Percentiles rank a stretch among this genome's conserved stretches.
These are phyloP conservation scores for Mellilla xanthometata DNA, from an alignment of 2,888 invertebrate genomes.

Conservation along the genomic window DNA sequence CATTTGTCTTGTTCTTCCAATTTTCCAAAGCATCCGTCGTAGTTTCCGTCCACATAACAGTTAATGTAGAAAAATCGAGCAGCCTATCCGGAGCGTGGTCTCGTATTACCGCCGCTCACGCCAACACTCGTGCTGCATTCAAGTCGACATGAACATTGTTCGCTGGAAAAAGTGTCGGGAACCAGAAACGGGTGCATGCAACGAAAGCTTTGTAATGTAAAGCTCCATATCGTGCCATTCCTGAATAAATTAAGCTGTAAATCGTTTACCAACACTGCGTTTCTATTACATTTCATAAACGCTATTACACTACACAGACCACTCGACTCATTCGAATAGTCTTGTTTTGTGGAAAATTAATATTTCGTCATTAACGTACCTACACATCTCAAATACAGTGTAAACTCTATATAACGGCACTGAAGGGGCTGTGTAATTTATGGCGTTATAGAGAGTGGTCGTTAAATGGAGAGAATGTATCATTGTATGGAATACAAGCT, in stretches of 20 bases:
- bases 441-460: no score
- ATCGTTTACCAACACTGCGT: background rate
- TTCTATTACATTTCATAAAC: background rate
- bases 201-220: slow-evolving; percentile 1
- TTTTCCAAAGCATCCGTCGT: no score
- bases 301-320: background rate
- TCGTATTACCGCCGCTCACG: slow-evolving; percentile 4
- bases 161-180: slow-evolving; percentile 7
- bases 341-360: no score
- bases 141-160: background rate
- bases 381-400: no score
- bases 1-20: no score
- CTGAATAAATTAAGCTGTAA: slow-evolving; percentile 1
- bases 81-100: background rate
- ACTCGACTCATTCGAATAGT: no score
- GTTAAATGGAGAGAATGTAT: no score
- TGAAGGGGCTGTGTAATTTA: no score
- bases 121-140: slow-evolving; percentile 11
- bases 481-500: no score
- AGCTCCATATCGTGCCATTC: slow-evolving; percentile 1
- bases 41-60: background rate
- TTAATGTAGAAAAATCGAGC: background rate
- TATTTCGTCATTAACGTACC: no score
- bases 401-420: no score
- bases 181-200: slow-evolving; percentile 4